Conservation (phyloP, 1,140 invertebrate species). For the Doryteuthis pealeii region DNA sequence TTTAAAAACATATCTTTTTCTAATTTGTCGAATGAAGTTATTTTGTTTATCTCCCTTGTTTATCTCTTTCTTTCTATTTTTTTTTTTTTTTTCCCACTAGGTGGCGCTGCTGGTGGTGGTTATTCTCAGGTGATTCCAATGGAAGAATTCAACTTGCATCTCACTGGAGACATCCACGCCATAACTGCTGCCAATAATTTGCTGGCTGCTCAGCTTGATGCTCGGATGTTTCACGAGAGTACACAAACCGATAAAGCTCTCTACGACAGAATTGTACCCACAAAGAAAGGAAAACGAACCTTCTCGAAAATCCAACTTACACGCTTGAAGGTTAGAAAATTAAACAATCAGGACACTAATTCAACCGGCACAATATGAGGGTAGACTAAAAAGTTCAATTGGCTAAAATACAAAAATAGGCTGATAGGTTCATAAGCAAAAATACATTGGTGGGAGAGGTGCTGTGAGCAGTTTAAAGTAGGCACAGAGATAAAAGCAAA, state of each 20-base stretch:
- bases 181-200: constrained; percentile 97
- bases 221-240: constrained; percentile 94
- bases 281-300: constrained; percentile 72
- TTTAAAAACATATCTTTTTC: no score
- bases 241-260: constrained; percentile 84
- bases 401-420: no score
- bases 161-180: constrained; percentile 98
- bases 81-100: constrained; percentile 53
- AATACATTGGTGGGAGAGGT: no score
- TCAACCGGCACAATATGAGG: no score
- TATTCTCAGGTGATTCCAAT: constrained; percentile 97
- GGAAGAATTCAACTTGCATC: constrained; percentile 99
- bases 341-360: no score
- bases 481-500: no score
- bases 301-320: constrained; percentile 82
- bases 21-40: no score
- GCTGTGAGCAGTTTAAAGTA: no score
- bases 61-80: background rate
- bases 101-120: constrained; percentile 92
- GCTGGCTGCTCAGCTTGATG: constrained; percentile 82
- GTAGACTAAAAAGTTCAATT: no score
- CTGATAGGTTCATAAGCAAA: no score
- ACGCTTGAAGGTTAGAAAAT: constrained; percentile 65
- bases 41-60: no score
- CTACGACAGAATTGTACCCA: constrained; percentile 84